These are phyloP conservation scores for Prosapia bicincta DNA, from an alignment of 2,888 invertebrate species.

Conservation along the genomic window DNA sequence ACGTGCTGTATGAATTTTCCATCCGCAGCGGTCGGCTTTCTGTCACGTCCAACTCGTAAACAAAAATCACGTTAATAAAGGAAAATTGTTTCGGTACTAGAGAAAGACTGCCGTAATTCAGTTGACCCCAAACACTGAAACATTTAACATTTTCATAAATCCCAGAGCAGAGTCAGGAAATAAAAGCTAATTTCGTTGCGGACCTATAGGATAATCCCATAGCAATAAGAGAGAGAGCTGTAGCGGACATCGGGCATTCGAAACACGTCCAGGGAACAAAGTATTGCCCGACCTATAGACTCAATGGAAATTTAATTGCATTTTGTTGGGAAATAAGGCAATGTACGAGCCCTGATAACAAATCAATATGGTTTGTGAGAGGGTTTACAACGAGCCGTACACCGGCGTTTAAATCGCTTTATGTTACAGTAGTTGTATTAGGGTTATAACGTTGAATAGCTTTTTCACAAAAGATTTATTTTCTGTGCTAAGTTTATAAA, in stretches of 20 bases:
- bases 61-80: neutral
- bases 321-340: neutral
- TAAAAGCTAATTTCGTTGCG: neutral
- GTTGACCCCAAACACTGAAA: neutral
- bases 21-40: too few relatives aligned
- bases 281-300: neutral
- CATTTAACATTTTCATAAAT: conserved; percentile 2
- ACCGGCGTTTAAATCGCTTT: too few relatives aligned
- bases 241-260: neutral
- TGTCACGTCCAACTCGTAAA: neutral
- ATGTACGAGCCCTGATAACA: neutral
- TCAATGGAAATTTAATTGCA: neutral
- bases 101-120: neutral
- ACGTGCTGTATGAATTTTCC: too few relatives aligned
- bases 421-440: too few relatives aligned
- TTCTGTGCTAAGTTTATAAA: too few relatives aligned
- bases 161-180: neutral
- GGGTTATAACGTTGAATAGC: too few relatives aligned
- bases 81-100: neutral
- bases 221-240: neutral
- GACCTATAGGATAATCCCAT: neutral
- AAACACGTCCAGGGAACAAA: neutral
- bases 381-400: too few relatives aligned
- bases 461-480: too few relatives aligned
- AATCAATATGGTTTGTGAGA: conserved; percentile 2